Percentiles rank a stretch among this genome's conserved stretches.
Evolutionary conservation across 2,888 invertebrate genomes (phyloP).

Genomic region (Drosophila falleni): DNA sequence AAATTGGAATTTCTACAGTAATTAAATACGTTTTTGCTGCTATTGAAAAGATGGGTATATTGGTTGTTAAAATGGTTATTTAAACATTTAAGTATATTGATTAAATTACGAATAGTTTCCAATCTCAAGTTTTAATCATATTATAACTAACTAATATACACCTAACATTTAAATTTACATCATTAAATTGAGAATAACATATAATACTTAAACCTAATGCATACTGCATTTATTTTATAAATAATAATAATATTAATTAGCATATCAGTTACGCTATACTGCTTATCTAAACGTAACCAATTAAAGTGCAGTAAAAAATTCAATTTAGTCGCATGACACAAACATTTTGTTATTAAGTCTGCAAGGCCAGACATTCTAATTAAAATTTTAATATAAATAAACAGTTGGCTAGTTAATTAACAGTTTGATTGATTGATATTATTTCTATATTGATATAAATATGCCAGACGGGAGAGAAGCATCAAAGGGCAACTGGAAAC

Average conservation of each 20-base stretch:
- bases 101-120: neutral
- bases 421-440: constrained; percentile 70
- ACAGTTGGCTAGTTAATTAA: constrained; percentile 71
- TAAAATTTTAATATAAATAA: constrained; percentile 62
- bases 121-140: too few relatives aligned
- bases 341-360: constrained; percentile 4
- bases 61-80: neutral
- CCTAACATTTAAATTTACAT: too few relatives aligned
- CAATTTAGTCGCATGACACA: neutral
- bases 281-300: neutral
- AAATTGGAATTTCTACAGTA: neutral
- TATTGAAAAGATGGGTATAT: neutral
- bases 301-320: constrained; percentile 4
- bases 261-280: neutral
- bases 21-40: neutral
- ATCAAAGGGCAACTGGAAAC: neutral
- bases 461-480: constrained; percentile 15
- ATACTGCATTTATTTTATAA: neutral
- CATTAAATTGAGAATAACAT: too few relatives aligned
- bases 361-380: constrained; percentile 52
- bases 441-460: constrained; percentile 56
- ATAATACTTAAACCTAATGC: too few relatives aligned
- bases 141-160: too few relatives aligned
- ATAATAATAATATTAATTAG: neutral
- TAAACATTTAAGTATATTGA: neutral